phyloP scores from a whole-genome alignment of 2,797 vertebrate genomes.

The Prionace glauca region DNA sequence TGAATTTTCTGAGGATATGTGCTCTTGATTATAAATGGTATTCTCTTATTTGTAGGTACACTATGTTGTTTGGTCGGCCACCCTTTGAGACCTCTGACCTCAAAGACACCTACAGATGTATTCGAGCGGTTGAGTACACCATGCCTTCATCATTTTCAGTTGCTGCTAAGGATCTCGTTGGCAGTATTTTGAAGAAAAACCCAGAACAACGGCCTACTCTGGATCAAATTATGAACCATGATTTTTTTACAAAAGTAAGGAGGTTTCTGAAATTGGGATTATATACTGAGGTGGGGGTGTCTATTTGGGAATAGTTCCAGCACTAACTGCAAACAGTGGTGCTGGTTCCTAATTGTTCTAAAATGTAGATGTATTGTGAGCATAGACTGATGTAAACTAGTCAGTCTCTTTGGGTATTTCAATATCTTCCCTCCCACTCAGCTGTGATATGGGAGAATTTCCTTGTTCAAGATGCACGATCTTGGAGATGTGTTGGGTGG shows the following conservation, averaged over 20 bases:
- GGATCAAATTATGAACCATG: conserved; percentile 88
- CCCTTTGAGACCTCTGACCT: conserved; percentile 95
- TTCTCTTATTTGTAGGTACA: conserved; percentile 69
- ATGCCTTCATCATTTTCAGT: conserved; percentile 76
- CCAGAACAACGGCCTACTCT: conserved; percentile 80
- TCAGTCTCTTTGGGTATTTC: neutral
- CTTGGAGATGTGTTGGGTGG: neutral
- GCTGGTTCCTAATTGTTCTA: no score
- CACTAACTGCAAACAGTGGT: neutral
- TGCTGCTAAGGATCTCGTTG: conserved; percentile 82
- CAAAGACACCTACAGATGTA: conserved; percentile 95
- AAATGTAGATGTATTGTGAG: no score
- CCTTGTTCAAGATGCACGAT: neutral
- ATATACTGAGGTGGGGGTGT: neutral
- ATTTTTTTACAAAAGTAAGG: conserved; percentile 88
- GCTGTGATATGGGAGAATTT: neutral
- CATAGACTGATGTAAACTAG: no score
- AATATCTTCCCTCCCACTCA: no score
- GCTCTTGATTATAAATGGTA: no score
- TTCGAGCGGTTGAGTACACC: conserved; percentile 87
- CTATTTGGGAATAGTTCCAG: neutral
- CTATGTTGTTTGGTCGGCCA: conserved; percentile 85
- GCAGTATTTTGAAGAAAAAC: conserved; percentile 76
- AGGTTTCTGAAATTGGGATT: neutral
- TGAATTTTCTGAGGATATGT: no score